Percentiles rank a stretch among this genome's conserved stretches.
These are phyloP conservation scores for Cryptus armator DNA, from an alignment of 2,888 invertebrate species.

Conservation along the genomic window DNA sequence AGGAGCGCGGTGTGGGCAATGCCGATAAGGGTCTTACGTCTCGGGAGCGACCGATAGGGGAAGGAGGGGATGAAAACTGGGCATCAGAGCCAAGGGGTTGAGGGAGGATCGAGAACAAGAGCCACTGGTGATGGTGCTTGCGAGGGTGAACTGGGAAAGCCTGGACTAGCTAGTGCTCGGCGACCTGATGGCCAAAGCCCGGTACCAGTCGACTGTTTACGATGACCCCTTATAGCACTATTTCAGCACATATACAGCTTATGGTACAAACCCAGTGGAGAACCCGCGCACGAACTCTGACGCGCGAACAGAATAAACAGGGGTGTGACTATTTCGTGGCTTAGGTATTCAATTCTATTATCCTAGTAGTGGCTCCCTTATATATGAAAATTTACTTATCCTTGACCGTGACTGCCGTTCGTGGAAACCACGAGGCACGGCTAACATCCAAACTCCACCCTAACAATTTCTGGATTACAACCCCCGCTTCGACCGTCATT, in stretches of 20 bases:
- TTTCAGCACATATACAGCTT: conserved; percentile 14
- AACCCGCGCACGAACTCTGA: conserved; percentile 24
- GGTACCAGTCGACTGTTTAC: conserved; percentile 62
- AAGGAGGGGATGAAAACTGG: conserved; percentile 61
- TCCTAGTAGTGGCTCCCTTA: conserved; percentile 29
- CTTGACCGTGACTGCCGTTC: conserved; percentile 42
- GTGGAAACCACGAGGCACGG: not conserved
- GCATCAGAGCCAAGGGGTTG: conserved; percentile 42
- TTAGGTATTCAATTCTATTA: conserved; percentile 37
- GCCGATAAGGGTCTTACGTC: conserved; percentile 81
- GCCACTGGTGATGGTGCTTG: conserved; percentile 29
- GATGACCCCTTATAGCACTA: conserved; percentile 52
- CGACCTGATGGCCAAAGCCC: conserved; percentile 45
- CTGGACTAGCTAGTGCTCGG: conserved; percentile 35
- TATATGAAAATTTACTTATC: conserved; percentile 40
- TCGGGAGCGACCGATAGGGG: conserved; percentile 55
- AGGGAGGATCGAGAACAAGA: conserved; percentile 45
- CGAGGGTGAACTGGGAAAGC: conserved; percentile 34
- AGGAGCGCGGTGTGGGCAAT: conserved; percentile 74
- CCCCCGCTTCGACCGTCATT: not conserved
- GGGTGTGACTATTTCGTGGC: conserved; percentile 44
- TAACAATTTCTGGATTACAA: conserved; percentile 52
- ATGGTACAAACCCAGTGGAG: conserved; percentile 10
- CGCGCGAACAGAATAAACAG: conserved; percentile 64
- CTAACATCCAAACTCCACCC: conserved; percentile 26